A percentile compares a stretch with the other conserved stretches of the same genome.
phyloP scores from a whole-genome alignment of 2,113 vertebrate genomes.

The Zosterops pallidus region DNA sequence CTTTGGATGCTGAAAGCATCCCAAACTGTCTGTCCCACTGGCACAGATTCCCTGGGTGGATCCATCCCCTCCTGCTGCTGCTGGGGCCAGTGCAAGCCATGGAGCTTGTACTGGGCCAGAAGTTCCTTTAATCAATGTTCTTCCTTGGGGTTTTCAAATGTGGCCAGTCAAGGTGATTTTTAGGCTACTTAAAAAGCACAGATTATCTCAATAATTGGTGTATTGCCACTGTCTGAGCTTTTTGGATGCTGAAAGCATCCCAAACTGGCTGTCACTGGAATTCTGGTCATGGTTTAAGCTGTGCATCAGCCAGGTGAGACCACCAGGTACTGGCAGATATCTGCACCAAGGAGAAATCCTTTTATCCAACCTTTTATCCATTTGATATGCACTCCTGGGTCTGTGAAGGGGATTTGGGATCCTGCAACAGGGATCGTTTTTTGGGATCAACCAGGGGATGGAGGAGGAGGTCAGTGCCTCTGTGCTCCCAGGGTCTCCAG shows the following conservation, averaged over 20 bases:
- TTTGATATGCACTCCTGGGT: neutral
- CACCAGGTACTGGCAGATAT: neutral
- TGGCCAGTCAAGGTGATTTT: neutral
- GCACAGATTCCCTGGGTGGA: neutral
- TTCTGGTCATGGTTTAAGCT: neutral
- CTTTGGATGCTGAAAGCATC: neutral
- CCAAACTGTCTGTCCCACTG: neutral
- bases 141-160: neutral
- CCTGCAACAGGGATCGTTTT: neutral
- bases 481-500: neutral
- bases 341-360: neutral
- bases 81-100: neutral
- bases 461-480: neutral
- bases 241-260: neutral
- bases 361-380: neutral
- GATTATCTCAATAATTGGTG: neutral
- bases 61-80: neutral
- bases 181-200: neutral
- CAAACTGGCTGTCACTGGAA: neutral
- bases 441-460: accelerated
- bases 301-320: neutral
- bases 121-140: neutral
- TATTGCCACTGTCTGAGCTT: neutral
- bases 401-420: neutral
- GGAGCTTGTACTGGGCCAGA: neutral